Evolutionary conservation across 1,140 invertebrate species (phyloP).

Genomic region (Octopus sinensis): DNA sequence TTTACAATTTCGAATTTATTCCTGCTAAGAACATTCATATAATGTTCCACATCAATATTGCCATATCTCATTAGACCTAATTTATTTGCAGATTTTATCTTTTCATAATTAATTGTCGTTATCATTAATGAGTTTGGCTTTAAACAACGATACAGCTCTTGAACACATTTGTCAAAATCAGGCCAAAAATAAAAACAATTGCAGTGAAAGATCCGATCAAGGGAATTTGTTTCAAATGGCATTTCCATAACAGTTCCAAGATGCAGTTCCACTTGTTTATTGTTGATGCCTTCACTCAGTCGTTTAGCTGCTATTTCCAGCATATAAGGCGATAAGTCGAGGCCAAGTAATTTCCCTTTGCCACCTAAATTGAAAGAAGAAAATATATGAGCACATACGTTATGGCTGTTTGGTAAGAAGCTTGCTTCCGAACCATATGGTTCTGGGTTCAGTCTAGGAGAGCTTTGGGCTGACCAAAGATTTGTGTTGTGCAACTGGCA

Average conservation of each 20-base stretch:
- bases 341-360: constrained; percentile 37
- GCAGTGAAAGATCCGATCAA: constrained; percentile 39
- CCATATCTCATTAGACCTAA: constrained; percentile 33
- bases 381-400: too few relatives aligned
- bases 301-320: constrained; percentile 24
- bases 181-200: constrained; percentile 50
- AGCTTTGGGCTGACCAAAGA: too few relatives aligned
- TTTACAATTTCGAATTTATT: constrained; percentile 37
- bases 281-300: constrained; percentile 22
- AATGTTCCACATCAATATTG: constrained; percentile 30
- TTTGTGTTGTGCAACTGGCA: too few relatives aligned
- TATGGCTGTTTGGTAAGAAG: too few relatives aligned
- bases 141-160: constrained; percentile 41
- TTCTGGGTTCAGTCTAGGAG: too few relatives aligned
- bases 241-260: constrained; percentile 27
- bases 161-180: constrained; percentile 17
- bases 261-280: constrained; percentile 33
- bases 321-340: constrained; percentile 40
- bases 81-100: constrained; percentile 13
- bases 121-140: constrained; percentile 37
- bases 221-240: constrained; percentile 32
- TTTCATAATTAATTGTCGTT: constrained; percentile 27
- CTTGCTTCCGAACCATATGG: too few relatives aligned
- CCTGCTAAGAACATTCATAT: constrained; percentile 33
- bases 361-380: constrained; percentile 32